Conservation (phyloP, 2,113 vertebrate genomes). For the Ochotona curzoniae region DNA sequence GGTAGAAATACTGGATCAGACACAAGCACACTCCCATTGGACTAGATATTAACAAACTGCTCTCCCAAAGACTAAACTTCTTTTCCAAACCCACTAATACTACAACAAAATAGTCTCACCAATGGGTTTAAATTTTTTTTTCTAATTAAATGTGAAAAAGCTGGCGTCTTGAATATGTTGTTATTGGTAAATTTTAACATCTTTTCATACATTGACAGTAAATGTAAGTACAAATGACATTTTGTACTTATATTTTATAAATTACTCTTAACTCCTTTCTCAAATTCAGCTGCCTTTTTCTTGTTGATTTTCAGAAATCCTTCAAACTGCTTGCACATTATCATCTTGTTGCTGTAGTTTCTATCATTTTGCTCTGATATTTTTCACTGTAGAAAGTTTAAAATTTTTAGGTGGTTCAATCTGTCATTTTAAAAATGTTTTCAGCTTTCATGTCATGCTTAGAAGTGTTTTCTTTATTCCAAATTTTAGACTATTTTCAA, state of each 20-base stretch:
- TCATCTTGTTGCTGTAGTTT: not conserved
- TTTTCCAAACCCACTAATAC: not conserved
- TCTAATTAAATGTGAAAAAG: not conserved
- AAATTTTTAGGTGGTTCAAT: not conserved
- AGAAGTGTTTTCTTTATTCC: not conserved
- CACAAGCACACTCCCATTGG: not conserved
- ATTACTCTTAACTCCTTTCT: not conserved
- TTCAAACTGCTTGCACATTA: not conserved
- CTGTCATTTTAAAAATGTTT: not conserved
- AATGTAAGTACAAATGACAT: no score
- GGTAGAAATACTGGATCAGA: not conserved
- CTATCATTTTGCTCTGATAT: not conserved
- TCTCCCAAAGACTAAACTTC: not conserved
- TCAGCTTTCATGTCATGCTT: not conserved
- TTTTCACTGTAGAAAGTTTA: not conserved
- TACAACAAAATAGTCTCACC: not conserved
- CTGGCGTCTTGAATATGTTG: not conserved
- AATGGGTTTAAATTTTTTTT: not conserved
- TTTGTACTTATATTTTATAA: not conserved
- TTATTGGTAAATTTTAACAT: not conserved
- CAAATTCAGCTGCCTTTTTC: not conserved
- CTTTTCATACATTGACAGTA: not conserved
- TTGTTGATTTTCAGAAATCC: not conserved
- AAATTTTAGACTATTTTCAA: conserved; percentile 2
- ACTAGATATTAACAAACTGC: not conserved